Percentiles rank a stretch among this genome's conserved stretches.
Evolutionary conservation across 2,888 invertebrate species (phyloP).

Genomic region (Dusona sp.): DNA sequence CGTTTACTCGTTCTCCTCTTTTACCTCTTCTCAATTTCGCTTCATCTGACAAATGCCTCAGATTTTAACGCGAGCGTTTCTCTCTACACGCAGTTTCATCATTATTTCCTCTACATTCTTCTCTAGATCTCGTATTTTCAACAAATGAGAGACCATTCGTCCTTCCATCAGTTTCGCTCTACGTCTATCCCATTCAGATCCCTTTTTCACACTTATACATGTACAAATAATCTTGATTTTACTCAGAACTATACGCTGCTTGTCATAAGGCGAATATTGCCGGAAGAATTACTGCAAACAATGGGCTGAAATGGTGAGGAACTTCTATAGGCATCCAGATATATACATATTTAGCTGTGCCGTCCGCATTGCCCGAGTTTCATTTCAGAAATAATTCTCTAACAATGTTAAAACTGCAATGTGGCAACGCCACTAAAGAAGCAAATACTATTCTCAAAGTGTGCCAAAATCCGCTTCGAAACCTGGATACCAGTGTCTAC

Average conservation of each 20-base stretch:
- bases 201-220: conserved; percentile 1
- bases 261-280: background rate
- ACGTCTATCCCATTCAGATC: background rate
- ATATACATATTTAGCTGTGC: background rate
- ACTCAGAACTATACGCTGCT: background rate
- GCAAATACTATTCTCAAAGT: background rate
- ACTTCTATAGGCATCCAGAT: background rate
- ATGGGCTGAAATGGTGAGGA: background rate
- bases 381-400: background rate
- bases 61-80: conserved; percentile 33
- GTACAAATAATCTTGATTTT: background rate
- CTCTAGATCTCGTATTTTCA: conserved; percentile 41
- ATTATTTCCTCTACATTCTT: conserved; percentile 18
- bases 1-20: conserved; percentile 26
- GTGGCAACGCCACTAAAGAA: background rate
- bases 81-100: conserved; percentile 55
- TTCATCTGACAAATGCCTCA: conserved; percentile 45
- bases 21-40: background rate
- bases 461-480: background rate
- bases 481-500: background rate
- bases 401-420: background rate
- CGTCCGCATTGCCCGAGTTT: background rate
- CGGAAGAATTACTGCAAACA: background rate
- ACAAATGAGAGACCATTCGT: conserved; percentile 49
- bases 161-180: conserved; percentile 31